Evolutionary conservation across 2,113 vertebrate genomes (phyloP).

Genomic region (Chitala chitala): DNA sequence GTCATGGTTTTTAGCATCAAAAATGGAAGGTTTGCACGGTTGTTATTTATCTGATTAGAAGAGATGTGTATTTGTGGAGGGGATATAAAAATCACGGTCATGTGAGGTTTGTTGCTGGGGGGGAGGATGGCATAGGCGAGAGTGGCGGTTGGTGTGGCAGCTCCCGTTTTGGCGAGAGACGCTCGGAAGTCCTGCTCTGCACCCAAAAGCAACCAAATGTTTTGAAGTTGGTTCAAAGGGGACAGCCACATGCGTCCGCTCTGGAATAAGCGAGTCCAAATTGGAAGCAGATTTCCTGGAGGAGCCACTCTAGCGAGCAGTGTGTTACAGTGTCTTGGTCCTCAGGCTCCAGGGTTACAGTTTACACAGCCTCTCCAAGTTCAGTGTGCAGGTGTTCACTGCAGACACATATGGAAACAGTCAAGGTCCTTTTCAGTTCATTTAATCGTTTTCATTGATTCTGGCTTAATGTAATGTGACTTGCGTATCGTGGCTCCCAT

Average conservation of each 20-base stretch:
- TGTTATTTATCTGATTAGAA: not conserved
- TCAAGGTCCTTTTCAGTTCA: not conserved
- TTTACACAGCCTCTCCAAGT: not conserved
- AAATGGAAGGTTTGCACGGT: too few relatives aligned
- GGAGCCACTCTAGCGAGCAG: not conserved
- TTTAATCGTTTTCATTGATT: not conserved
- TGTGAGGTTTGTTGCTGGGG: too few relatives aligned
- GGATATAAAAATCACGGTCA: too few relatives aligned
- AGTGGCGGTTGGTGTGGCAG: not conserved
- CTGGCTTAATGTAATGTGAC: not conserved
- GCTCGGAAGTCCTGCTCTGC: not conserved
- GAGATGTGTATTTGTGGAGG: not conserved
- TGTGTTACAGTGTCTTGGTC: not conserved
- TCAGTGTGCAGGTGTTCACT: not conserved
- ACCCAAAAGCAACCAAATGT: not conserved
- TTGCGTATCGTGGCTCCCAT: not conserved
- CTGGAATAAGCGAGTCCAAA: not conserved
- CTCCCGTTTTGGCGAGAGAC: not conserved
- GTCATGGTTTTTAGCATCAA: not conserved
- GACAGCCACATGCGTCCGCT: too few relatives aligned
- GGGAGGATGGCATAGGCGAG: too few relatives aligned
- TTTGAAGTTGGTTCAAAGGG: not conserved
- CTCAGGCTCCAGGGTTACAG: too few relatives aligned
- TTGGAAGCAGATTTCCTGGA: constrained; percentile 12
- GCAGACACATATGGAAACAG: not conserved